These are phyloP conservation scores for Jaculus jaculus DNA, from an alignment of 2,113 vertebrate species.

Conservation along the genomic window DNA sequence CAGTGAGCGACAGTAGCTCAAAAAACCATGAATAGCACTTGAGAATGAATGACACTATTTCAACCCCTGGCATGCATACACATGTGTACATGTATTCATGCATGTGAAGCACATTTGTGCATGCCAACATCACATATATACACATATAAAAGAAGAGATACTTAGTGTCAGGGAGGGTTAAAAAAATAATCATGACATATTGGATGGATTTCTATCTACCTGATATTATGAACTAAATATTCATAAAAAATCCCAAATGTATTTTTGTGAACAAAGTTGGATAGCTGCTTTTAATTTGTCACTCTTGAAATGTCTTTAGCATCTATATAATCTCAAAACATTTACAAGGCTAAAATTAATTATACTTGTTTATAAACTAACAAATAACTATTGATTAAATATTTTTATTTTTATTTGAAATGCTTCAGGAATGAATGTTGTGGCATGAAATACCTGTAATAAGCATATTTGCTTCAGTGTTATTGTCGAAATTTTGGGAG, in stretches of 20 bases:
- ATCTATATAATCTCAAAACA: neutral
- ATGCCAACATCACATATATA: no score
- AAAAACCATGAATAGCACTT: no score
- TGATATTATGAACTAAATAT: neutral
- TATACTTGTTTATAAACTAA: neutral
- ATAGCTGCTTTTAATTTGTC: neutral
- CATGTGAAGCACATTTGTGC: no score
- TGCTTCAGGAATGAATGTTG: neutral
- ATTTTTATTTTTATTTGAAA: slow-evolving; percentile 2
- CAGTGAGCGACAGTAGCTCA: no score
- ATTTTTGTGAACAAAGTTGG: neutral
- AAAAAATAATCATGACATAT: neutral
- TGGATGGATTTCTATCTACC: neutral
- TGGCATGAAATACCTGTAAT: neutral
- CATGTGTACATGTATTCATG: no score
- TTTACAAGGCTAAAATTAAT: neutral
- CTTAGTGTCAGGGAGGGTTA: no score
- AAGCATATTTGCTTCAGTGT: neutral
- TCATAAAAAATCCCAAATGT: neutral
- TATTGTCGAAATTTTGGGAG: neutral
- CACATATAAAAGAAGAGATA: no score
- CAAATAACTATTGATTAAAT: neutral
- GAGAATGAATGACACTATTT: no score
- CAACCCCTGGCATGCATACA: no score
- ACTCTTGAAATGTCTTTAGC: neutral